Evolutionary conservation across 2,797 vertebrate genomes (phyloP), one percentile per base, ranked within the genome.

Genomic region (Sarcoramphus papa): DNA sequence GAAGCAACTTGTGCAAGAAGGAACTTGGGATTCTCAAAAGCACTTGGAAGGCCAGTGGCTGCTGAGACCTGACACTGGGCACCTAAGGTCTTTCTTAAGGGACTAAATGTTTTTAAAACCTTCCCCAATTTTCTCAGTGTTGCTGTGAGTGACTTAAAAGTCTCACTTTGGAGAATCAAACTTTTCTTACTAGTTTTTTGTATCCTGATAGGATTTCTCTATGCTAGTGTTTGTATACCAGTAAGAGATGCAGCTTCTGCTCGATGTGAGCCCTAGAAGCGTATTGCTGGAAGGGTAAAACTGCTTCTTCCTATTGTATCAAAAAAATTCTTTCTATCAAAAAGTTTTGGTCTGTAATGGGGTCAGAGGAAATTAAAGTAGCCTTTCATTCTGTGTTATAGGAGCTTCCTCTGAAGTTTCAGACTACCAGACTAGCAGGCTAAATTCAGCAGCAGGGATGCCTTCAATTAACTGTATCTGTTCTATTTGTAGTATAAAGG

Each of bases 401-500:
- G 95, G 93, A 97, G 92, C 79, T 95, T 91, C 91, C 88, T 96
- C 75, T 96, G 96, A 97, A 97, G 96, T 97, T 95, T 96, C 88
- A 97, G 83, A 75, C 95, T 97, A 76, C 64, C 82, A 92, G 88
- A 78, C 92, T 96, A 83, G 67, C 91, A 90, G 75, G 87, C 94
- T 97, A 91, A 93, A 95, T 95, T 93, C 82, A 97, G 95, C 96
- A 97, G 95, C 93, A 92, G 97, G 97, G 97, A 98, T 95, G 94
- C 97, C 97, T 97, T 97, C 97, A 97, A 97, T 98, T 98, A 97
- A 96, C 94, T 97, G 59, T 90, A 96, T 97, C 85, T 88, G 79
- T 97, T 97, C 97, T 98, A 97, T 98, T 98, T 97, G 95, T 97
- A 96, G 97, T 97, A 97, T 95, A 97, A 97, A 97, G 88, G 92